phyloP scores from a whole-genome alignment of 2,113 vertebrate species.

The Pangasianodon hypophthalmus region DNA sequence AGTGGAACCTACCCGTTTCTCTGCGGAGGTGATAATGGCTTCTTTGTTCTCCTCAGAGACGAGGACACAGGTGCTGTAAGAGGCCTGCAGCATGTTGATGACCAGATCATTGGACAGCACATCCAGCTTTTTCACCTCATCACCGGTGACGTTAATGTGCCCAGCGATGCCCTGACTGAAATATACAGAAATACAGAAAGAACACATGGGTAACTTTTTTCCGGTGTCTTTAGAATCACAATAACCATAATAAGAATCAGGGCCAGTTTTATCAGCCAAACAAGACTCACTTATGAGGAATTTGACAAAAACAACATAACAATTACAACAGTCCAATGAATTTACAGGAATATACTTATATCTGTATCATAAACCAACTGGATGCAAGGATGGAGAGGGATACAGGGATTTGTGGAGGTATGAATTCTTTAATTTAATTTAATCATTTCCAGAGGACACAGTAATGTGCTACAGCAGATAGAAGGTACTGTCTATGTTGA shows the following conservation, averaged over 20 bases:
- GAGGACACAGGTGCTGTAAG: slow-evolving; percentile 87
- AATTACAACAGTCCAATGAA: not conserved
- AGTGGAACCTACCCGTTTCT: slow-evolving; percentile 78
- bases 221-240: not conserved
- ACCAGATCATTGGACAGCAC: slow-evolving; percentile 89
- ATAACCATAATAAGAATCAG: not conserved
- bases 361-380: not conserved
- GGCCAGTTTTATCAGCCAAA: not conserved
- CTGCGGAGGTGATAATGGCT: slow-evolving; percentile 80
- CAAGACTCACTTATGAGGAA: not conserved
- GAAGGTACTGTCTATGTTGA: not conserved
- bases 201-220: not conserved
- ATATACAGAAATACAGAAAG: not conserved
- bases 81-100: slow-evolving; percentile 93
- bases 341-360: not conserved
- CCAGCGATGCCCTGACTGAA: slow-evolving; percentile 88
- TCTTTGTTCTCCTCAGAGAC: slow-evolving; percentile 92
- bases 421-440: not conserved
- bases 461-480: not conserved
- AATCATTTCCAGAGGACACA: not conserved
- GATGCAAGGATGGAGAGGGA: not conserved
- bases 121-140: slow-evolving; percentile 95
- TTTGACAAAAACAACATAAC: not conserved
- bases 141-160: slow-evolving; percentile 89
- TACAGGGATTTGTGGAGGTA: not conserved